phyloP scores from a whole-genome alignment of 2,888 invertebrate genomes.

The Caenorhabditis virilis region DNA sequence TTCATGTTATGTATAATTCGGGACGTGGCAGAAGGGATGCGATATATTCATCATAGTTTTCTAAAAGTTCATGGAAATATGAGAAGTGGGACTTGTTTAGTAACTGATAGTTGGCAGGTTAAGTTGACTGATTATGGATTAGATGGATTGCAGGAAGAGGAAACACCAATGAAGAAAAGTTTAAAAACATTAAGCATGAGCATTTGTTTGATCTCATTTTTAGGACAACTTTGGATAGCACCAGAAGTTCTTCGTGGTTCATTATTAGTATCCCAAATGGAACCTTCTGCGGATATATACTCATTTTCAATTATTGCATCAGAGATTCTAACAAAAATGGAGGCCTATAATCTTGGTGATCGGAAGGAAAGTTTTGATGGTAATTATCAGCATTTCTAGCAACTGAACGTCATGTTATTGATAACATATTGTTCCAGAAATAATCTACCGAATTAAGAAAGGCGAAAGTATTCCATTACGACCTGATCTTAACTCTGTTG shows the following conservation, averaged over 20 bases:
- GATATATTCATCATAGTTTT: constrained; percentile 46
- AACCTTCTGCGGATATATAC: constrained; percentile 54
- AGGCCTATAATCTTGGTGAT: constrained; percentile 53
- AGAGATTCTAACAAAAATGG: constrained; percentile 58
- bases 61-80: constrained; percentile 51
- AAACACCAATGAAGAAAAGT: constrained; percentile 10
- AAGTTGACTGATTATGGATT: constrained; percentile 31
- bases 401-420: too few species aligned
- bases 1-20: constrained; percentile 53
- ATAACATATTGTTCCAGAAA: too few species aligned
- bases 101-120: constrained; percentile 60
- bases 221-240: constrained; percentile 52
- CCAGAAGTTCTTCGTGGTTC: constrained; percentile 56
- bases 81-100: constrained; percentile 52
- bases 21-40: constrained; percentile 49
- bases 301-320: constrained; percentile 62
- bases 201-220: background rate
- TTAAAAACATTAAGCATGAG: too few species aligned
- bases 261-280: constrained; percentile 5
- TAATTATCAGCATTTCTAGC: too few species aligned
- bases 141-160: constrained; percentile 10
- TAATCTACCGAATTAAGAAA: constrained; percentile 50
- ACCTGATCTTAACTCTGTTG: constrained; percentile 45
- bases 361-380: constrained; percentile 43
- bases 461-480: constrained; percentile 45